Evolutionary conservation across 1,140 invertebrate species (phyloP).

Genomic region (Thalassaphorura encarpata): DNA sequence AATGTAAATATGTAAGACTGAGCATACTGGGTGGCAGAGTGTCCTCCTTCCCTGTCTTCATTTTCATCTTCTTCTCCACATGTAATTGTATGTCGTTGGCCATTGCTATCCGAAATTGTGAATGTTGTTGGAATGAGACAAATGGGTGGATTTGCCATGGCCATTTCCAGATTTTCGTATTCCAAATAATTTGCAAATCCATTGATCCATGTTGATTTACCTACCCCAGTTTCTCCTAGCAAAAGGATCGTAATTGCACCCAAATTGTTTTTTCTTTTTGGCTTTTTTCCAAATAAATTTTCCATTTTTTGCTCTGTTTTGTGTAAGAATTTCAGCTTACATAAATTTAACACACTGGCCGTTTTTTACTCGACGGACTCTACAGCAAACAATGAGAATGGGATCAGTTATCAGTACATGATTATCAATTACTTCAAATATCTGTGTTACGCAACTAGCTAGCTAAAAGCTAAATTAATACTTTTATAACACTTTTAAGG

Average conservation of each 20-base stretch:
- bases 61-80: slow-evolving; percentile 2
- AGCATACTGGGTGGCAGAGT: background rate
- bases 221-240: slow-evolving; percentile 11
- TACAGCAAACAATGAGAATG: too few relatives aligned
- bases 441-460: too few relatives aligned
- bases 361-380: too few relatives aligned
- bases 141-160: background rate
- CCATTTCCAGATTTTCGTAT: background rate
- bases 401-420: too few relatives aligned
- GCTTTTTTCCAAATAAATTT: too few relatives aligned
- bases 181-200: slow-evolving; percentile 1
- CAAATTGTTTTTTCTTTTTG: too few relatives aligned
- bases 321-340: too few relatives aligned
- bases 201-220: slow-evolving; percentile 17
- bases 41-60: background rate
- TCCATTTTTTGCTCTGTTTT: too few relatives aligned
- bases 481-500: too few relatives aligned
- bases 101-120: background rate
- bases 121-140: slow-evolving; percentile 2
- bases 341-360: too few relatives aligned
- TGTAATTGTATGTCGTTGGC: background rate
- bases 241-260: slow-evolving; percentile 10
- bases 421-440: too few relatives aligned
- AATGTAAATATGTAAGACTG: background rate
- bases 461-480: too few relatives aligned